Evolutionary conservation across 2,797 vertebrate species (phyloP), one percentile per base, ranked within the genome.

Genomic region (Acanthurus leucopareius): DNA sequence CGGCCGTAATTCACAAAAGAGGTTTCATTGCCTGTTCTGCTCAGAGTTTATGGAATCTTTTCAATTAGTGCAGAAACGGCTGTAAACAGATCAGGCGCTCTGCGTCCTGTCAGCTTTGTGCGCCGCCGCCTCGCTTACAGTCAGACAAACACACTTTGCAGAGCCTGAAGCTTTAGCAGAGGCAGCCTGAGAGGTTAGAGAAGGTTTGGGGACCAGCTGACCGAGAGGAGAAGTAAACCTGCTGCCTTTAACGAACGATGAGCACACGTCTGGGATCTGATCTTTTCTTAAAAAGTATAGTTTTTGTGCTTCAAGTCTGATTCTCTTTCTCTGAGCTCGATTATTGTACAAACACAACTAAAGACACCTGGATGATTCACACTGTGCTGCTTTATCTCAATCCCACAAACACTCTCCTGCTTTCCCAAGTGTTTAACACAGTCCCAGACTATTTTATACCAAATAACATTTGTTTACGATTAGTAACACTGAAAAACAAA

Each of bases 31-130:
- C 80, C 80, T 84, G 35, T 86, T 87, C 79, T 83, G 65, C 69
- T 70, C 76, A 13, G 49, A 72, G 74, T 91, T 89, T 88, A 88
- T 86, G 58, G 77, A 79, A 81, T 81, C 73, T 88, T 81, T 88
- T 87, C 88, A 90, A 89, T 91, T 89, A 87, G 83, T 15, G 10
- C 1, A 53, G 48, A 54, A 62, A 19, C 56, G 38, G 83, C 75
- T 53, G 84, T 80, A 88, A 84, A 90, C 86, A 73, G 59, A 81
- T 54, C 73, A n/a, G 75, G 69, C 66, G 77, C 60, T 86, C 62
- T 54, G 70, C 40, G 74, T 85, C 69, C 64, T 71, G 81, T 78
- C 80, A 52, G 86, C 59, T 83, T 77, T 35, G 79, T 84, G 84
- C 87, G 72, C 64, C 73, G 28, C 25, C 79, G 76, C 83, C 86